Base-by-base conservation (phyloP, 2,888 invertebrate species). In the Idaea biselata region DNA sequence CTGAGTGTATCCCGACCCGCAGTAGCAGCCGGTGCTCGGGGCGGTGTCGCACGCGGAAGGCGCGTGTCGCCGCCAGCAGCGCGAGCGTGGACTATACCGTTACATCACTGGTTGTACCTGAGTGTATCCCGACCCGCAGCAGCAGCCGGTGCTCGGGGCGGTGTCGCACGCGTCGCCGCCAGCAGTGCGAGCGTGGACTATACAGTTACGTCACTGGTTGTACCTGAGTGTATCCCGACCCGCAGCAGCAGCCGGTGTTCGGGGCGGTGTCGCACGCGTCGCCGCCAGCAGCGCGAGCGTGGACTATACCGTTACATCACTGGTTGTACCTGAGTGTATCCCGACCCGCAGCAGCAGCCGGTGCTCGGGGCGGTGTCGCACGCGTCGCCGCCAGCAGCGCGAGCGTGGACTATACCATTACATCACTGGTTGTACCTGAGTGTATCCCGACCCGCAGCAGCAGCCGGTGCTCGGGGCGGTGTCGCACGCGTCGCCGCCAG, bases 381-480 rank as follows among this genome's bases (percentile, higher is more conserved):
- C 98, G 98, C 67, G 95, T 96, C 17, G 97, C 97, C 16, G 97
- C 97, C 63, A 98, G 84, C 69, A 98, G 90, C 75, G 98, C 97
- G 63, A 98, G 97, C 97, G 86, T 98, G 98, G 63, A 94, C 93
- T 79, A 97, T 96, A 67, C 95, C 96, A 85, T 98, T 98, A 79
- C 96, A n/a, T n/a, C n/a, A n/a, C n/a, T n/a, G n/a, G n/a, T n/a
- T 75, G 72, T 89, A 96, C 97, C 97, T 71, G 97, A 96, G 79
- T 98, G 97, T 76, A 98, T 96, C 63, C 99, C 99, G 80, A 99
- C 98, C 72, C 99, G 94, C 68, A 99, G 93, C 87, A 98, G 97
- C 61, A 99, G 93, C 97, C 73, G 96, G 95, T 56, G 98, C 98
- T 70, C 97, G 94, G 88, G 99, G 98, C 44, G 96, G 95, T 83